Base-by-base conservation (phyloP, 2,113 vertebrate genomes). In the Galbula dea region DNA sequence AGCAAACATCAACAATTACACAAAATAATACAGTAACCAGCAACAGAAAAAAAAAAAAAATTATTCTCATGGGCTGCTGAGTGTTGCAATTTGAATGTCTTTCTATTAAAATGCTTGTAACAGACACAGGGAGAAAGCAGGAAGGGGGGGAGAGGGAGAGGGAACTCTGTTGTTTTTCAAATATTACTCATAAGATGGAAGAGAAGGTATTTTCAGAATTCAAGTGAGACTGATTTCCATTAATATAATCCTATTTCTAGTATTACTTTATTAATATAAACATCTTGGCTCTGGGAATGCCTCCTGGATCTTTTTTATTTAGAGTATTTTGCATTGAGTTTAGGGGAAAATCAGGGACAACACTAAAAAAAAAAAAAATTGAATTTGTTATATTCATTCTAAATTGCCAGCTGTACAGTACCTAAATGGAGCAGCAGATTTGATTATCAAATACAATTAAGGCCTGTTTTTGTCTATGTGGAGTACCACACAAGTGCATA, bases 1-100 rank as follows among this genome's bases (percentile, higher is more conserved):
- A 8, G 63, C 95, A 86, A 89, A 90, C 83, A 96, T 96, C 86
- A 94, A 95, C 90, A 97, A 96, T 96, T 90, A 96, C 80, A 96
- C 81, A 92, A 96, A 97, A 97, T 96, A 96, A 96, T 78, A 94
- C 34, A 57, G 91, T 96, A 96, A 96, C 93, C 76, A 74, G 72
- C 43, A 81, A 67, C 61, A 36, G 61, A 76, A 76, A 84, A 94
- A 94, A 90, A 76, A 82, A 2, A 79, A 94, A 46, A 95, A 95
- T 90, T 96, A 95, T 95, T 96, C 92, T 93, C 57, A 77, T 83
- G 94, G 65, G 92, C 59, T 89, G 80, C 74, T 78, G 90, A 94
- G 79, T 86, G 89, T 94, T 92, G 78, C 66, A 91, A 73, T 96
- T 87, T 92, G 86, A 93, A 93, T 83, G 83, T 68, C 80, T 95